Evolutionary conservation across 35 echinoderm and acorn worm genomes (phyloP).

Genomic region (Amphiura filiformis): DNA sequence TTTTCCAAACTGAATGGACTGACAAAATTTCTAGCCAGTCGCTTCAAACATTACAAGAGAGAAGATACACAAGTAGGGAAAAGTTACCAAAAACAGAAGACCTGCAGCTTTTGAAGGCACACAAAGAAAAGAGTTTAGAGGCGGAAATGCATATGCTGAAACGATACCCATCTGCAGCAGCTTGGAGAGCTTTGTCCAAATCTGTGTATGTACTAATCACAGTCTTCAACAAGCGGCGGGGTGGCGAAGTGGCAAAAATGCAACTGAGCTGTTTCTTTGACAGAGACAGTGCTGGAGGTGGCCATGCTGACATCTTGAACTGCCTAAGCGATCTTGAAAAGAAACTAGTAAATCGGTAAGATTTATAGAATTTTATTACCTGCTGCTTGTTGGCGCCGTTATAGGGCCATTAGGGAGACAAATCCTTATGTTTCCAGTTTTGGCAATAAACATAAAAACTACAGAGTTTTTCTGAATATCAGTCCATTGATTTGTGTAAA

Average conservation of each 20-base stretch:
- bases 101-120: neutral
- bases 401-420: too few species aligned
- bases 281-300: neutral
- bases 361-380: too few species aligned
- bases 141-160: neutral
- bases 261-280: neutral
- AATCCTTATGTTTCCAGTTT: too few species aligned
- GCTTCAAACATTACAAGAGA: neutral
- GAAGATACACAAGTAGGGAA: neutral
- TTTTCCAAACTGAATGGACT: slow-evolving; percentile 17
- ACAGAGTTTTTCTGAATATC: too few species aligned
- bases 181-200: neutral
- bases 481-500: too few species aligned
- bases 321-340: too few species aligned
- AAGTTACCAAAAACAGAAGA: neutral
- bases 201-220: neutral
- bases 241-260: neutral
- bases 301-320: too few species aligned
- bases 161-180: neutral
- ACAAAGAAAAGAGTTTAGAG: neutral
- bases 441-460: too few species aligned
- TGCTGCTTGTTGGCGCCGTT: too few species aligned
- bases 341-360: too few species aligned
- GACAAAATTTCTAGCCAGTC: neutral
- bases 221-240: neutral